Evolutionary conservation across 2,797 vertebrate species (phyloP).

Genomic region (Erpetoichthys calabaricus): DNA sequence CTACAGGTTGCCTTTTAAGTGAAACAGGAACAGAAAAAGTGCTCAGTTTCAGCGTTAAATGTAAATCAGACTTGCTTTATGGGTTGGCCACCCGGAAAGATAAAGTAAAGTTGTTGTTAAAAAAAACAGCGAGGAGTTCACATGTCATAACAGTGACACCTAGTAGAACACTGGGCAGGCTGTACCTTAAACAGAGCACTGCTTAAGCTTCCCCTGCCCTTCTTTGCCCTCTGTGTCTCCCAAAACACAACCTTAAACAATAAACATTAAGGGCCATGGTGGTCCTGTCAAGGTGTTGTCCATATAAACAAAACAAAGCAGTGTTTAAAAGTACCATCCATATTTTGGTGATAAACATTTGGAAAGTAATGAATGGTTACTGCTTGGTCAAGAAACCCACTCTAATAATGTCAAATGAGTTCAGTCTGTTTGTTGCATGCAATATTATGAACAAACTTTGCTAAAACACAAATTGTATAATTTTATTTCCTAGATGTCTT

Average conservation of each 20-base stretch:
- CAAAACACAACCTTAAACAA: conserved; percentile 57
- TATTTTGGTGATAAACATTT: too few relatives aligned
- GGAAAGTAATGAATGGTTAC: too few relatives aligned
- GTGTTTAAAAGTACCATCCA: conserved; percentile 30
- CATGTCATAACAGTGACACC: conserved; percentile 78
- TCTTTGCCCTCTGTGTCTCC: conserved; percentile 39
- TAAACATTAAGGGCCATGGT: conserved; percentile 64
- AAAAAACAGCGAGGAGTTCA: conserved; percentile 76
- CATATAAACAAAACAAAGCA: conserved; percentile 35
- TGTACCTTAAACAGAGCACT: conserved; percentile 28
- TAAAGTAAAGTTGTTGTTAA: conserved; percentile 77
- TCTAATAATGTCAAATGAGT: too few relatives aligned
- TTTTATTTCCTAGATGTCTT: too few relatives aligned
- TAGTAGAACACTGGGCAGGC: conserved; percentile 38
- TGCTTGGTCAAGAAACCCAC: too few relatives aligned
- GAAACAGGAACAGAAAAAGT: conserved; percentile 62
- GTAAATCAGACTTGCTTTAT: conserved; percentile 76
- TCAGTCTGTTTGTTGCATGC: too few relatives aligned
- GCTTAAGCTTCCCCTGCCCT: conserved; percentile 38
- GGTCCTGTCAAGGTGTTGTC: conserved; percentile 61
- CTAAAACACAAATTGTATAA: too few relatives aligned
- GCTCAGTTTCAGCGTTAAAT: conserved; percentile 53
- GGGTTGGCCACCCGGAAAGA: conserved; percentile 77
- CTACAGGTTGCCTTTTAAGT: conserved; percentile 61
- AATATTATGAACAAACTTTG: too few relatives aligned